Evolutionary conservation across 2,888 invertebrate species (phyloP), one percentile per base, ranked within the genome.

Genomic region (Phrixothrix hirtus): DNA sequence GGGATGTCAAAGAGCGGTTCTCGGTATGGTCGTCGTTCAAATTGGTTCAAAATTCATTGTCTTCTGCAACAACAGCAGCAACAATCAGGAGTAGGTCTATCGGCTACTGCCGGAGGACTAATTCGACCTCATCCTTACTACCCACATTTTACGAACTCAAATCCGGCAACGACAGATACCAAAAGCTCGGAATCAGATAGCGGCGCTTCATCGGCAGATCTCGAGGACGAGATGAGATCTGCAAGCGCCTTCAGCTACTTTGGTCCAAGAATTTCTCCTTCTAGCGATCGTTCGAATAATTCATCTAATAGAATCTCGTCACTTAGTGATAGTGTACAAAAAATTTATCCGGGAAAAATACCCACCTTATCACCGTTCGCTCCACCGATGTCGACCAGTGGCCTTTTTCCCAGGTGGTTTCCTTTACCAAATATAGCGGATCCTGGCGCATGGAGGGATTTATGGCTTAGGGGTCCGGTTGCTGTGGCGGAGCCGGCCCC

Each of bases 41-140:
- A 94, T 77, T 94, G 93, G 92, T 94, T 94, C 80, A 94, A 94
- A 77, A 93, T 93, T 62, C 92, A 93, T 72, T 93, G 93, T 69
- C 80, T 92, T 1, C 82, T 93, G 1, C 91, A 92, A 74, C 91
- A 92, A 67, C 91, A 92, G 59, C 84, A 85, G 46, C 77, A 76
- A 30, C 46, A 74, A 72, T 60, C 43, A 1, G 41, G 55, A 5
- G 58, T 57, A 1, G 55, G 50, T n/a, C 32, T 52, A 15, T 10
- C 49, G 5, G 29, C 46, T 13, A 31, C 65, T 17, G 54, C 66
- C 9, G 62, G 59, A 14, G 60, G 58, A 25, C 70, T 75, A 10
- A 63, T 75, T 1, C 68, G 72, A 12, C 73, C 73, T 12, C 65
- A 67, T 60, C 73, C 71, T 2, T 73, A 75, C 55, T 60, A 68